Evolutionary conservation across 2,113 vertebrate species (phyloP).

Genomic region (Pseudolaguvia tuberculata): DNA sequence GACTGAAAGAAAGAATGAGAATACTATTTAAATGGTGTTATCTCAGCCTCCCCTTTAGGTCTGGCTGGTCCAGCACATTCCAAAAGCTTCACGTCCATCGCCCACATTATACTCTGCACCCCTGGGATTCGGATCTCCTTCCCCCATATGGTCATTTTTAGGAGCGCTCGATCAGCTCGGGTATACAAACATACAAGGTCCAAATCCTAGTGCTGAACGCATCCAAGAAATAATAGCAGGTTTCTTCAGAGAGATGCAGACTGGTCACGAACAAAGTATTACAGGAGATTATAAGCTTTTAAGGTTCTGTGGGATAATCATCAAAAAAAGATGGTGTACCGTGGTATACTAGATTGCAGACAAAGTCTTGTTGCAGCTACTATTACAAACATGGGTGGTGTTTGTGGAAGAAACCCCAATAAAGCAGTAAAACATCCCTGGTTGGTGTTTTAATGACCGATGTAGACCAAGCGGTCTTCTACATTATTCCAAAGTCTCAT

Average conservation of each 20-base stretch:
- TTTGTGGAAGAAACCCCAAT: too few relatives aligned
- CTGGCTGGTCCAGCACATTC: conserved; percentile 48
- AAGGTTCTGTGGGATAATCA: conserved; percentile 10
- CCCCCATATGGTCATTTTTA: conserved; percentile 48
- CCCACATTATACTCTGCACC: conserved; percentile 36
- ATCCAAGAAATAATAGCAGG: conserved; percentile 5
- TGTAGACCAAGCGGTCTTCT: neutral
- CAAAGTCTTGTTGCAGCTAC: neutral
- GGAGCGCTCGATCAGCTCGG: conserved; percentile 25
- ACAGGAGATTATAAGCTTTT: conserved; percentile 19
- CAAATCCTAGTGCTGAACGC: conserved; percentile 17
- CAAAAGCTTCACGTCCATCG: conserved; percentile 44
- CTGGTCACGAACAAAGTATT: conserved; percentile 13
- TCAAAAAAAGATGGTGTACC: neutral
- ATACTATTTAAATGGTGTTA: conserved; percentile 47
- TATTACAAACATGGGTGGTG: neutral
- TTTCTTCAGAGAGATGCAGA: conserved; percentile 11
- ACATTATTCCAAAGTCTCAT: neutral
- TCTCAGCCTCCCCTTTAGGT: conserved; percentile 42
- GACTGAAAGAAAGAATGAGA: conserved; percentile 38
- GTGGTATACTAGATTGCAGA: neutral
- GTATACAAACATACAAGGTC: conserved; percentile 14
- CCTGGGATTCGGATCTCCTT: conserved; percentile 37
- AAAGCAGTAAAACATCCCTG: neutral
- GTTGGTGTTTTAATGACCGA: neutral